Base-by-base conservation (phyloP, 2,113 vertebrate species). In the Ia io region DNA sequence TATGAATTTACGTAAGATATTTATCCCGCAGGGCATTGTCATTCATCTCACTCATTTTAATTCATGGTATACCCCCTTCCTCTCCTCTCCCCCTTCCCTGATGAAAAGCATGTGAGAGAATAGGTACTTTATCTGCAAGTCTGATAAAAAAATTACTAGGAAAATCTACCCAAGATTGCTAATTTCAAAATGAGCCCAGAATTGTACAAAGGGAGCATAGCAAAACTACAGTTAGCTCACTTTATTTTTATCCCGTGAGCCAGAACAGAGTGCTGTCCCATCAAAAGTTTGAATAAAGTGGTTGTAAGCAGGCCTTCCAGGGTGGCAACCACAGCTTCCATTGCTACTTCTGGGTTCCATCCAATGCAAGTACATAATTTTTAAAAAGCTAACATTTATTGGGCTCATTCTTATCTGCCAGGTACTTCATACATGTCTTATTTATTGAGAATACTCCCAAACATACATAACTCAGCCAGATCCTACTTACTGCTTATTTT, bases 371-470 rank as follows among this genome's bases (percentile, higher is more conserved):
- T 51, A 47, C 63, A 91, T 70, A 74, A 61, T 77, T 97, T 93
- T 96, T 35, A 1, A 84, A 95, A 91, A 78, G 16, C 35, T 79
- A 84, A 49, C 51, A 80, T 82, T 84, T 92, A 91, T 42, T 74
- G 47, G 37, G 30, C 77, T 80, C 77, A 51, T 90, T 92, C 42
- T 92, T 92, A 22, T 91, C 94, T 94, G 35, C 83, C 65, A 77
- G 44, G 44, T 61, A 80, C 93, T 91, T 93, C 49, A 69, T 70
- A 83, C 28, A 70, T 67, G 82, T 89, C 71, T 95, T 16, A 5
- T 49, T 93, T 93, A 80, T 59, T 88, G 76, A 80, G 79, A 97
- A 42, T 25, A n/a, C 73, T 92, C 93, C 76, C 80, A 95, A 92
- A 95, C 25, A 65, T 49, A 95, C 28, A 67, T 56, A 93, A 87